A percentile compares a stretch with the other conserved stretches of the same genome.
Conservation (phyloP, 2,888 invertebrate species). For the Caenorhabditis sp. region DNA sequence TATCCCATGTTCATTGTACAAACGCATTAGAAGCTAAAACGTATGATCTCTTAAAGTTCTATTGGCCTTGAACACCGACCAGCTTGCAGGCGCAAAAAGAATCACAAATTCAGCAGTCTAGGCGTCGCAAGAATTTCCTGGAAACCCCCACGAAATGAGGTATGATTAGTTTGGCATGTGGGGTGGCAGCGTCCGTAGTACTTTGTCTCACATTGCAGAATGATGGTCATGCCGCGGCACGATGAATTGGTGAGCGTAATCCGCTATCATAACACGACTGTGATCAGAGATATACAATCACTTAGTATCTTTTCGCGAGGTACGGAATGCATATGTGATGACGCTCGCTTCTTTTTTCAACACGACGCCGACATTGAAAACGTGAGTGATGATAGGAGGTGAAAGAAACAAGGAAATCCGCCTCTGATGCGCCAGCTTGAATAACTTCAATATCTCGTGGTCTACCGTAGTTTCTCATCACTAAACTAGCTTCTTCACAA, state of each 20-base stretch:
- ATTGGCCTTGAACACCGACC: constrained; percentile 60
- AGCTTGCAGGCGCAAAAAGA: background rate
- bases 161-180: constrained; percentile 43
- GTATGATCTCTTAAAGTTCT: constrained; percentile 61
- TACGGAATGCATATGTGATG: constrained; percentile 38
- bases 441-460: background rate
- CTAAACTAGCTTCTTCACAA: background rate
- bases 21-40: constrained; percentile 44
- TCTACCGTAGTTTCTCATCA: background rate
- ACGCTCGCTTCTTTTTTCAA: constrained; percentile 15
- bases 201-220: constrained; percentile 17
- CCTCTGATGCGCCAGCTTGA: background rate
- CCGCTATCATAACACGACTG: constrained; percentile 60
- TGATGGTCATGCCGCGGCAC: constrained; percentile 13
- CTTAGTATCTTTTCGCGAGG: constrained; percentile 15
- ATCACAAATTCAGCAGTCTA: constrained; percentile 10
- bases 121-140: constrained; percentile 49
- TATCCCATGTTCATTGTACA: constrained; percentile 35
- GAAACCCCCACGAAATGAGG: constrained; percentile 50
- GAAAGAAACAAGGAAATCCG: constrained; percentile 29
- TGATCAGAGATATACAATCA: constrained; percentile 34
- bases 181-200: constrained; percentile 20
- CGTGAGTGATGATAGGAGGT: constrained; percentile 43
- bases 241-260: constrained; percentile 55
- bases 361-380: constrained; percentile 28